Evolutionary conservation across 2,888 invertebrate species (phyloP).

Genomic region (Drosophila crucigera): DNA sequence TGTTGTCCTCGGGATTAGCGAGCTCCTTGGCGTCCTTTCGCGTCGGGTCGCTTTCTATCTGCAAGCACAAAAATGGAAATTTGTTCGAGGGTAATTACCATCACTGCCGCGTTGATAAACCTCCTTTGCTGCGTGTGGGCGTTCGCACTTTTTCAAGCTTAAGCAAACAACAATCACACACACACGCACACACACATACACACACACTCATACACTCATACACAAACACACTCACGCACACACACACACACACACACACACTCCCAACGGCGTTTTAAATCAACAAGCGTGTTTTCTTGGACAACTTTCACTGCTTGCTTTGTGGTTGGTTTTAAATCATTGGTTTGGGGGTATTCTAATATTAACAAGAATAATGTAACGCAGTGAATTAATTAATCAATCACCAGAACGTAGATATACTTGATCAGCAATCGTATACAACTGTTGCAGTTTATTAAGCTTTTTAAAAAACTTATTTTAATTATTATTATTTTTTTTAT

Average conservation of each 20-base stretch:
- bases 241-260: constrained; percentile 15
- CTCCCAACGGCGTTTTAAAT: constrained; percentile 32
- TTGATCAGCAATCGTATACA: background rate
- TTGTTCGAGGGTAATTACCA: constrained; percentile 74
- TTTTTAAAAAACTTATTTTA: background rate
- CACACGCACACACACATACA: constrained; percentile 30
- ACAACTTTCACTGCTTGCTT: constrained; percentile 21
- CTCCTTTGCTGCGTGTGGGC: constrained; percentile 40
- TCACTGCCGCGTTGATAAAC: constrained; percentile 48
- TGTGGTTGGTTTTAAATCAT: background rate
- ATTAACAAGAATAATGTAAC: background rate
- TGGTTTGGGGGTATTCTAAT: background rate
- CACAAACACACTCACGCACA: constrained; percentile 1
- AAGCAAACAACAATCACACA: constrained; percentile 45
- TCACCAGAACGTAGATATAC: background rate
- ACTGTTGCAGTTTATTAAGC: background rate
- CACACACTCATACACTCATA: constrained; percentile 22
- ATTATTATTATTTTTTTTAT: background rate
- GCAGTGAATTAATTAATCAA: no score
- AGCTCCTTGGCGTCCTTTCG: constrained; percentile 25
- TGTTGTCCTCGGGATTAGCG: constrained; percentile 63
- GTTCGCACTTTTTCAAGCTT: constrained; percentile 58
- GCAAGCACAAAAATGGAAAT: constrained; percentile 54
- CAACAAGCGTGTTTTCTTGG: constrained; percentile 28
- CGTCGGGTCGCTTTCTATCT: constrained; percentile 26